A percentile compares a stretch with the other conserved stretches of the same genome.
Conservation (phyloP, 2,797 vertebrate species). For the Rhyacichthys aspro region DNA sequence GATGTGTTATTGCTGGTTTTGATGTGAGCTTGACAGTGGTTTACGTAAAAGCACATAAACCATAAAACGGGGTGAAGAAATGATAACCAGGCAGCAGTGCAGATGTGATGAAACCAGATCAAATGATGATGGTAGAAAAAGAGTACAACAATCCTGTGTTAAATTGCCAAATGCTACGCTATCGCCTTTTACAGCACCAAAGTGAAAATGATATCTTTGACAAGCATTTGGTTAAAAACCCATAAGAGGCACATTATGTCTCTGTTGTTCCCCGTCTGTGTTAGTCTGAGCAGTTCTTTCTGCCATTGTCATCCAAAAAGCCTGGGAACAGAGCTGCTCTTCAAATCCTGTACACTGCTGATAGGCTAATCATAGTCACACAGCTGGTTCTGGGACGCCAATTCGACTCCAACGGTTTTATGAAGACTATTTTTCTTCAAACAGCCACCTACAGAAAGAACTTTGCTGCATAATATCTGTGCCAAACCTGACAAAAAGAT, state of each 20-base stretch:
- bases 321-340: conserved; percentile 48
- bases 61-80: conserved; percentile 21
- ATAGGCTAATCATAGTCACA: conserved; percentile 69
- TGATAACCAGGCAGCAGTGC: conserved; percentile 38
- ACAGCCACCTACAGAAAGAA: conserved; percentile 52
- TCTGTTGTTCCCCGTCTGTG: conserved; percentile 27
- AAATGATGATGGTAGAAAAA: conserved; percentile 28
- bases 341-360: conserved; percentile 58
- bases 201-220: conserved; percentile 38
- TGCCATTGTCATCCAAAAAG: conserved; percentile 33
- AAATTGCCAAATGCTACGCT: conserved; percentile 49
- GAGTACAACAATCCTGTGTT: conserved; percentile 19
- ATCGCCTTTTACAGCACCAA: conserved; percentile 44
- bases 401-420: conserved; percentile 51
- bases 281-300: conserved; percentile 23
- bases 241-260: conserved; percentile 54
- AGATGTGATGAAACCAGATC: conserved; percentile 17
- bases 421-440: conserved; percentile 55
- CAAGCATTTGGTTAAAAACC: conserved; percentile 37
- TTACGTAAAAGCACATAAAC: conserved; percentile 33
- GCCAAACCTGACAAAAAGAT: conserved; percentile 56
- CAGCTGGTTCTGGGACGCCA: conserved; percentile 64
- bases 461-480: conserved; percentile 69
- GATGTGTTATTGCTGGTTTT: conserved; percentile 8
- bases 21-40: conserved; percentile 13